A percentile compares a stretch with the other conserved stretches of the same genome.
phyloP scores from a whole-genome alignment of 1,140 invertebrate species.

The Thalassaphorura encarpata region DNA sequence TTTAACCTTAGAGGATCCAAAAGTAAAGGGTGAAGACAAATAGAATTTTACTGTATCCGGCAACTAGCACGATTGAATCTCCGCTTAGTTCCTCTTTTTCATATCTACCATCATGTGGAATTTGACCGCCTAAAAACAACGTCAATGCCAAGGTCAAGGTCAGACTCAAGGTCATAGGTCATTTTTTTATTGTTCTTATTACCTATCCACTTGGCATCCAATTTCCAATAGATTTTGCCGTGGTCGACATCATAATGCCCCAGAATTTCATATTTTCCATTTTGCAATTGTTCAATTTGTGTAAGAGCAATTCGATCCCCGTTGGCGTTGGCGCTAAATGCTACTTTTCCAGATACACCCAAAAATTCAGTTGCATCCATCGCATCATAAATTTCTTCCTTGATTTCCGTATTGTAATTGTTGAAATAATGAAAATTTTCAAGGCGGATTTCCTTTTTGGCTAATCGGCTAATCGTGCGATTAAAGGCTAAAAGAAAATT shows the following conservation, averaged over 20 bases:
- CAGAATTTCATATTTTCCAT: conserved; percentile 86
- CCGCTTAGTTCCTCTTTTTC: no score
- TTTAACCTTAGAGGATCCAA: conserved; percentile 76
- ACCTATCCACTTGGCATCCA: conserved; percentile 30
- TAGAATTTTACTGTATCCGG: no score
- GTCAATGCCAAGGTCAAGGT: no score
- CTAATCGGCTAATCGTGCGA: conserved; percentile 80
- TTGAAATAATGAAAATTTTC: conserved; percentile 98
- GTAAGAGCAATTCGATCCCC: conserved; percentile 98
- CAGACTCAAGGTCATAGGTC: no score
- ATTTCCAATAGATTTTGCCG: conserved; percentile 85
- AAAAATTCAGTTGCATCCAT: conserved; percentile 96
- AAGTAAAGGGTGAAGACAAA: conserved; percentile 85
- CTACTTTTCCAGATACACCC: conserved; percentile 89
- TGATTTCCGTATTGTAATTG: conserved; percentile 94
- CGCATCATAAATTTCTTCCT: conserved; percentile 88
- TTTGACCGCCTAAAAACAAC: no score
- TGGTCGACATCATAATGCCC: conserved; percentile 73
- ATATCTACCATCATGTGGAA: no score
- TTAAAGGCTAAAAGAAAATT: no score
- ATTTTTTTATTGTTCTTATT: not conserved
- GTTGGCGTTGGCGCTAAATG: conserved; percentile 91
- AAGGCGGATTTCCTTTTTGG: conserved; percentile 63
- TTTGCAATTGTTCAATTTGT: conserved; percentile 93
- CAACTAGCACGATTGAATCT: no score